Conservation (phyloP, 2,888 invertebrate genomes). For the Mythimna loreyi region DNA sequence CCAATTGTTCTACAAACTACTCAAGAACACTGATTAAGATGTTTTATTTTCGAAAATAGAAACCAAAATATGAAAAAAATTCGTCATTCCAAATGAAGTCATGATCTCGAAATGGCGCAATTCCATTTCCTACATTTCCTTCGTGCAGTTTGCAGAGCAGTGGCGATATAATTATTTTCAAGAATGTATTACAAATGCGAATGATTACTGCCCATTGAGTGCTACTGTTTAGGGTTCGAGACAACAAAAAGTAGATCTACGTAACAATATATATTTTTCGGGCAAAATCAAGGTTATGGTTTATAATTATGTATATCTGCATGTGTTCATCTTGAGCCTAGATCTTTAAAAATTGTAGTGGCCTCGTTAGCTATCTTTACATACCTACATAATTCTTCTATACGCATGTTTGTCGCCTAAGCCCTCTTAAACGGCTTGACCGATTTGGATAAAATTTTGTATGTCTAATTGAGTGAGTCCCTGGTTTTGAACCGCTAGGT, state of each 20-base stretch:
- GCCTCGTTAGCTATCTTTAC: too few species aligned
- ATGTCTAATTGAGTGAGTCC: too few species aligned
- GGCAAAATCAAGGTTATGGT: not conserved
- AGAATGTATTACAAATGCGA: constrained; percentile 63
- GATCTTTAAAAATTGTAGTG: too few species aligned
- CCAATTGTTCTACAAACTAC: not conserved
- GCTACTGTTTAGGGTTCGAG: constrained; percentile 62
- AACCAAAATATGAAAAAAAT: constrained; percentile 5
- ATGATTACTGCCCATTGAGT: constrained; percentile 51
- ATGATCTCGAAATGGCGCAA: constrained; percentile 32
- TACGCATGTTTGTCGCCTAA: too few species aligned
- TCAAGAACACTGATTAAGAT: not conserved
- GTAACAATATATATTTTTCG: not conserved
- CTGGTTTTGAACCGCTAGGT: too few species aligned
- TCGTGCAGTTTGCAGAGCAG: constrained; percentile 26
- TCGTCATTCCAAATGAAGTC: constrained; percentile 11
- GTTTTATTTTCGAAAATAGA: not conserved
- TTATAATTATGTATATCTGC: too few species aligned
- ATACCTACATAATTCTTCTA: too few species aligned
- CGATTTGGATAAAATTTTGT: too few species aligned
- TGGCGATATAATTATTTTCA: constrained; percentile 63
- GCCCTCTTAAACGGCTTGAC: too few species aligned
- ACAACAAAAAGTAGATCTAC: constrained; percentile 5
- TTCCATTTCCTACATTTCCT: constrained; percentile 32
- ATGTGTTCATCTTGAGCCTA: too few species aligned